Evolutionary conservation across 2,113 vertebrate species (phyloP).

Genomic region (Plecturocebus donacophilus): DNA sequence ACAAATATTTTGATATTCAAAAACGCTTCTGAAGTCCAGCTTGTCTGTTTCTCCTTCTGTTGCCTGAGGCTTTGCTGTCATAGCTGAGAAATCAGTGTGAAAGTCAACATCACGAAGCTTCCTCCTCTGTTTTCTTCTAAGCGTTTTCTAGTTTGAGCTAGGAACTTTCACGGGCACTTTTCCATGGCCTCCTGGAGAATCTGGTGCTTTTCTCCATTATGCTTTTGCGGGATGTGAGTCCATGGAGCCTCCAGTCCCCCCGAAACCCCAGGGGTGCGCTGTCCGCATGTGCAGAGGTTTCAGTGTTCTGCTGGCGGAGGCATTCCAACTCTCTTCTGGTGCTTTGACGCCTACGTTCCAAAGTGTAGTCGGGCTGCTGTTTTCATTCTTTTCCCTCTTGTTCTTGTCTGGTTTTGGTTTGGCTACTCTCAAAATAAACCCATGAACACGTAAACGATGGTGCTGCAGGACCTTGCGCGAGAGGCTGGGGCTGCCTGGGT

Average conservation of each 20-base stretch:
- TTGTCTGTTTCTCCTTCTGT: not conserved
- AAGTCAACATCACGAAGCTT: too few species aligned
- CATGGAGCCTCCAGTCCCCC: too few species aligned
- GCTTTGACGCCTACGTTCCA: not conserved
- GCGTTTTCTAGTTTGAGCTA: not conserved
- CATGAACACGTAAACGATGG: accelerated
- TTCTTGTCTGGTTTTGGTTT: not conserved
- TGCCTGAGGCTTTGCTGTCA: not conserved
- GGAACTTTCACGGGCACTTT: not conserved
- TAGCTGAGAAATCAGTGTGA: not conserved
- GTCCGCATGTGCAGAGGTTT: too few species aligned
- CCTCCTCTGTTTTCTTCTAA: not conserved
- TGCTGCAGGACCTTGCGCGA: not conserved
- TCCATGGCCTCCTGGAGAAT: not conserved
- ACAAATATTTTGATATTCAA: not conserved
- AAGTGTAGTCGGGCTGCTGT: not conserved
- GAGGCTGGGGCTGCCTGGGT: not conserved
- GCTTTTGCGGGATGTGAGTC: not conserved
- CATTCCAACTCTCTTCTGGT: too few species aligned
- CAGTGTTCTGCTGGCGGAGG: not conserved
- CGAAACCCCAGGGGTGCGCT: too few species aligned
- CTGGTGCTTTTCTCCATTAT: not conserved
- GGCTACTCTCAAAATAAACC: too few species aligned
- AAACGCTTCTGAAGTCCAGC: too few species aligned
- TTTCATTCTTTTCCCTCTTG: not conserved